A percentile compares a stretch with the other conserved stretches of the same genome.
Evolutionary conservation across 2,113 vertebrate genomes (phyloP).

Genomic region (Rhegmatorhina hoffmannsi): DNA sequence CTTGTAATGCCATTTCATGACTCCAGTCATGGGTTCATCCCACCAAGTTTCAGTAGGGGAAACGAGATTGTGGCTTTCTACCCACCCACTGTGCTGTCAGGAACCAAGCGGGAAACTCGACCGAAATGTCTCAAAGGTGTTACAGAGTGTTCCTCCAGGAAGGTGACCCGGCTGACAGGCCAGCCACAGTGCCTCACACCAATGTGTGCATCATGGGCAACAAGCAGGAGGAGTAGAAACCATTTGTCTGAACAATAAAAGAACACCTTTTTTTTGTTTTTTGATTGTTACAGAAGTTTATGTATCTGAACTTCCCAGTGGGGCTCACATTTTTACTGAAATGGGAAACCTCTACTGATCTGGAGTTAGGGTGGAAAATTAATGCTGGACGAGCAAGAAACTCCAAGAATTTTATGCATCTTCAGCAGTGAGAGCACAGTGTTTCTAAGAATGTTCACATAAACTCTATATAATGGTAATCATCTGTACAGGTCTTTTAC

Average conservation of each 20-base stretch:
- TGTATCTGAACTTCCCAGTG: not conserved
- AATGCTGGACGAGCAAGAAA: not conserved
- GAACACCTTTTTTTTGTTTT: not conserved
- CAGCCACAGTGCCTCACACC: not conserved
- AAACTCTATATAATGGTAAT: not conserved
- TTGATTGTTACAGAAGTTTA: not conserved
- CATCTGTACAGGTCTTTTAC: not conserved
- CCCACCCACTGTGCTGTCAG: not conserved
- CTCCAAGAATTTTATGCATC: not conserved
- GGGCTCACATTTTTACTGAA: not conserved
- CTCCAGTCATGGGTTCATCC: not conserved
- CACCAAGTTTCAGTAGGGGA: not conserved
- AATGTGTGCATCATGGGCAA: not conserved
- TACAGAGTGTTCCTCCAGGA: accelerated
- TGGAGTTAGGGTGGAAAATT: not conserved
- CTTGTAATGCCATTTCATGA: not conserved
- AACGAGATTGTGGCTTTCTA: not conserved
- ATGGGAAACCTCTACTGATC: not conserved
- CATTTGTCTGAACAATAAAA: not conserved
- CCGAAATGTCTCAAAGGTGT: no score
- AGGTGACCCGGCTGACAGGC: not conserved
- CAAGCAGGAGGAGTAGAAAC: not conserved
- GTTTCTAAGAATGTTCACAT: not conserved
- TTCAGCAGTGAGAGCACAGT: not conserved
- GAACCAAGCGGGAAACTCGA: not conserved